Percentiles rank a stretch among this genome's conserved stretches.
phyloP scores from a whole-genome alignment of 2,113 vertebrate species.

The Misgurnus anguillicaudatus region DNA sequence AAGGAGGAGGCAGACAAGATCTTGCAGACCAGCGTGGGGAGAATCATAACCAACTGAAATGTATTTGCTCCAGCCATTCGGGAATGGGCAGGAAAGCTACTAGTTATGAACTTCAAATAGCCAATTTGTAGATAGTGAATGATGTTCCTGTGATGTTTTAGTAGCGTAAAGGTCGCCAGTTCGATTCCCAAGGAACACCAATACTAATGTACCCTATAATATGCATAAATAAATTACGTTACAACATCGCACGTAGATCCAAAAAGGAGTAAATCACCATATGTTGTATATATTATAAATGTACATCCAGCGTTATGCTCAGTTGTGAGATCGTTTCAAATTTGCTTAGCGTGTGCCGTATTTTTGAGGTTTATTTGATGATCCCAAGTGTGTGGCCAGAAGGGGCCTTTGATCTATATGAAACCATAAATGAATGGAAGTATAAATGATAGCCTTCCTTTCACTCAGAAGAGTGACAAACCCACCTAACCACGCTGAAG shows the following conservation, averaged over 20 bases:
- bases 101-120: not conserved
- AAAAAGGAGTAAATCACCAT: no score
- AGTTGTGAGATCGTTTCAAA: no score
- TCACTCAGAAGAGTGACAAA: conserved; percentile 1
- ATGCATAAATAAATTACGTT: no score
- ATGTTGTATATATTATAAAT: no score
- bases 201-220: no score
- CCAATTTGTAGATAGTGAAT: no score
- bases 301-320: no score
- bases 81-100: not conserved
- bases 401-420: not conserved
- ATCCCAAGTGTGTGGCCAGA: not conserved
- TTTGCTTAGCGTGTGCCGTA: no score
- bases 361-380: not conserved
- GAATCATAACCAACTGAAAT: conserved; percentile 45
- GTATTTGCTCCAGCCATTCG: not conserved
- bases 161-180: no score
- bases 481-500: not conserved
- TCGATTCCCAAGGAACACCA: no score
- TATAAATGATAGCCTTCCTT: conserved; percentile 5
- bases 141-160: no score
- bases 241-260: no score
- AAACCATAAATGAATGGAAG: not conserved
- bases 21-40: conserved; percentile 51
- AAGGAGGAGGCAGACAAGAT: conserved; percentile 62